These are phyloP conservation scores for Erinaceus europaeus DNA, from an alignment of 2,113 vertebrate genomes.

Conservation along the genomic window DNA sequence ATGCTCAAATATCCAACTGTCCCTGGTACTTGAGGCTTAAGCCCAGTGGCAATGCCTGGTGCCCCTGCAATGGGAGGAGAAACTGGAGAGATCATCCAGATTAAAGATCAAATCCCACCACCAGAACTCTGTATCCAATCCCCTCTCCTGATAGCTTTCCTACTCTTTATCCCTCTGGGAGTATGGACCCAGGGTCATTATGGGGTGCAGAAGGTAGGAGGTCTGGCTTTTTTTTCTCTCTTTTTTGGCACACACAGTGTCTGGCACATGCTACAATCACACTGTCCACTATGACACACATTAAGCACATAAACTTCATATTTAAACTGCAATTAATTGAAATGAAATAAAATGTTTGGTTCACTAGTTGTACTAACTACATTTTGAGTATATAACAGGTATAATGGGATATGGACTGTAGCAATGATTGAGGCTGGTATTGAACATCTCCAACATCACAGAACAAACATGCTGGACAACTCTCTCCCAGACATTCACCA, in stretches of 20 bases:
- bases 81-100: neutral
- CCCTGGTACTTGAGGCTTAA: neutral
- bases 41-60: too few species aligned
- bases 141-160: too few species aligned
- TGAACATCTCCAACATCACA: neutral
- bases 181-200: too few species aligned
- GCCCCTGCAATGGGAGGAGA: neutral
- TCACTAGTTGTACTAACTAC: neutral
- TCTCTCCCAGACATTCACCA: neutral
- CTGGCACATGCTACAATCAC: neutral
- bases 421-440: neutral
- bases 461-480: neutral
- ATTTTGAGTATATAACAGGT: neutral
- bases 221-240: too few species aligned
- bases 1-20: neutral
- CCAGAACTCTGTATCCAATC: too few species aligned
- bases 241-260: neutral
- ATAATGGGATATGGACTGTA: neutral
- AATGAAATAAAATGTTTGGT: neutral
- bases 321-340: slow-evolving; percentile 1
- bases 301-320: neutral
- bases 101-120: too few species aligned
- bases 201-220: too few species aligned
- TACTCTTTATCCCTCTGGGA: too few species aligned
- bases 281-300: neutral